Evolutionary conservation across 2,888 invertebrate genomes (phyloP).

Genomic region (Scaptomyza polygonia): DNA sequence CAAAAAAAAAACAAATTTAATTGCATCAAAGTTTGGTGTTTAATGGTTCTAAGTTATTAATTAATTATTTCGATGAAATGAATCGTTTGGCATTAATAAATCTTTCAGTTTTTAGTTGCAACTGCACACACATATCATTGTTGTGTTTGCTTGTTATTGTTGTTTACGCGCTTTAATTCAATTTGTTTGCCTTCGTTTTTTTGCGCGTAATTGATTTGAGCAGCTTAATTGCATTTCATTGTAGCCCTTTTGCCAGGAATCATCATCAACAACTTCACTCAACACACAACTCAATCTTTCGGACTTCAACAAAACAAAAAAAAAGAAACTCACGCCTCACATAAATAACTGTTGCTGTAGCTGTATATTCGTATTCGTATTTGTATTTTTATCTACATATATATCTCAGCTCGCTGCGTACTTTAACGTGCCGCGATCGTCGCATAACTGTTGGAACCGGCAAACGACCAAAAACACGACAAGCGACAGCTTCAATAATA

Average conservation of each 20-base stretch:
- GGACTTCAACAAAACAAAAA: neutral
- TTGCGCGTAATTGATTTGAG: slow-evolving; percentile 65
- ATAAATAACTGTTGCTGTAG: slow-evolving; percentile 4
- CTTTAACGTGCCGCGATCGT: slow-evolving; percentile 77
- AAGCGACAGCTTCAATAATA: slow-evolving; percentile 36
- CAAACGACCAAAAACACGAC: slow-evolving; percentile 44
- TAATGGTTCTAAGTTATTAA: slow-evolving; percentile 42
- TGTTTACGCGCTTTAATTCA: slow-evolving; percentile 74
- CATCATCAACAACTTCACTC: slow-evolving; percentile 25
- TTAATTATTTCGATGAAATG: slow-evolving; percentile 14
- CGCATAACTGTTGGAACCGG: slow-evolving; percentile 76
- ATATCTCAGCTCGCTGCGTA: slow-evolving; percentile 42
- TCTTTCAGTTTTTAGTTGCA: too few relatives aligned
- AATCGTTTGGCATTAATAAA: too few relatives aligned
- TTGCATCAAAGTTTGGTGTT: slow-evolving; percentile 43
- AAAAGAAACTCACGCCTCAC: slow-evolving; percentile 18
- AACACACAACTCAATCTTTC: slow-evolving; percentile 1
- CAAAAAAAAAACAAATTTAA: slow-evolving; percentile 31
- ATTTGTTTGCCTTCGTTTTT: slow-evolving; percentile 52
- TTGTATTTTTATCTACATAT: slow-evolving; percentile 10
- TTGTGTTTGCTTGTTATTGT: slow-evolving; percentile 20
- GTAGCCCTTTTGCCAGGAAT: slow-evolving; percentile 44
- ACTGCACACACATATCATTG: slow-evolving; percentile 2
- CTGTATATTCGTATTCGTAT: slow-evolving; percentile 5
- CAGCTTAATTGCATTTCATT: slow-evolving; percentile 75